phyloP scores from a whole-genome alignment of 2,888 invertebrate genomes.

The Meghimatium bilineatum region DNA sequence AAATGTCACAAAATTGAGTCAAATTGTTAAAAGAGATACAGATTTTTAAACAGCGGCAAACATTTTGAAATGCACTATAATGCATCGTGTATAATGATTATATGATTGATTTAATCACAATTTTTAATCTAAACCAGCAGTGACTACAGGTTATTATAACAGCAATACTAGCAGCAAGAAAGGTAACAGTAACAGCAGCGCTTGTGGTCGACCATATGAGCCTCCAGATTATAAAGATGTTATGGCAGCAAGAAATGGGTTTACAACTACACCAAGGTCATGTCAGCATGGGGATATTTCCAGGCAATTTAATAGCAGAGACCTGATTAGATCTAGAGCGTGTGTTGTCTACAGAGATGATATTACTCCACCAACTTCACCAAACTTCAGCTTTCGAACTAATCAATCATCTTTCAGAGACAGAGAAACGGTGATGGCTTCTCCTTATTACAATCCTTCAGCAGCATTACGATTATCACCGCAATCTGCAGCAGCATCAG shows the following conservation, averaged over 20 bases:
- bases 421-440: constrained; percentile 14
- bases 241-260: constrained; percentile 43
- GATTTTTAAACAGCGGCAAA: too few species aligned
- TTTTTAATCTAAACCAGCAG: constrained; percentile 17
- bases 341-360: constrained; percentile 12
- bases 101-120: neutral
- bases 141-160: constrained; percentile 11
- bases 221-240: constrained; percentile 45
- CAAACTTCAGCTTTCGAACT: constrained; percentile 37
- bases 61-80: too few species aligned
- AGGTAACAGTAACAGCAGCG: neutral
- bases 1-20: too few species aligned
- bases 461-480: constrained; percentile 8
- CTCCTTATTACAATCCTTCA: too few species aligned
- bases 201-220: neutral
- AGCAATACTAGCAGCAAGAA: neutral
- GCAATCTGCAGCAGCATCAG: constrained; percentile 10
- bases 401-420: constrained; percentile 25
- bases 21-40: too few species aligned
- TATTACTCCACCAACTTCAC: constrained; percentile 36
- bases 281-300: neutral
- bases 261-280: neutral
- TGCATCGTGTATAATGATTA: too few species aligned
- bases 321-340: constrained; percentile 29
- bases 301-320: constrained; percentile 1